Base-by-base conservation (phyloP, 2,113 vertebrate species). In the Bubo bubo region DNA sequence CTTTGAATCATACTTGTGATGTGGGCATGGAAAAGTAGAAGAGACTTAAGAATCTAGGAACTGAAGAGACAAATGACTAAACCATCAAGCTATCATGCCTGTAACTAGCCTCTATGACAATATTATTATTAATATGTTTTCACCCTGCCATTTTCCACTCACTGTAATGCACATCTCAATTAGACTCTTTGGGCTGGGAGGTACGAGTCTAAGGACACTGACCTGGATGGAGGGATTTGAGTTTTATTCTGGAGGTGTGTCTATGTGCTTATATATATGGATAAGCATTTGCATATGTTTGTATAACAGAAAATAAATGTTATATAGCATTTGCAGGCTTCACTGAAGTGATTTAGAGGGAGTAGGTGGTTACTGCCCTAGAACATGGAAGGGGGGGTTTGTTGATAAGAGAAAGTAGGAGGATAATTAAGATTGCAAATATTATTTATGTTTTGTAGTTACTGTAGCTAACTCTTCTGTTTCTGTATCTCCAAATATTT, bases 311-410 rank as follows among this genome's bases (percentile, higher is more conserved):
- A 60, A n/a, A 55, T 11, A 55, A 96, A 70, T 52, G 85, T 24
- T 94, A 45, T 56, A 19, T 17, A 18, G 79, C 4, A 26, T 90
- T 91, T 91, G 76, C 74, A 91, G 73, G 64, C 68, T 81, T 68
- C 3, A 3, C 64, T 26, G 66, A 41, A 94, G 72, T 89, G 80
- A 79, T 79, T 37, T 35, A 21, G 72, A 93, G 76, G 52, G 72
- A 87, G 95, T 79, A 87, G 93, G 86, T 91, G 95, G 89, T 82
- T 89, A 15, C 91, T 92, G 94, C 92, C 80, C 94, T 89, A 84
- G 75, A 92, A 68, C 3, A 10, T 27, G 52, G 86, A 91, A 82
- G 45, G 45, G 43, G 43, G 60, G 80, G 39, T 68, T 89, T 79
- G 80, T 11, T 72, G 70, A 8, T 39, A 45, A 34, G 56, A 64